These are phyloP conservation scores for Dipodomys ordii DNA, from an alignment of 2,113 vertebrate genomes.

Conservation along the genomic window DNA sequence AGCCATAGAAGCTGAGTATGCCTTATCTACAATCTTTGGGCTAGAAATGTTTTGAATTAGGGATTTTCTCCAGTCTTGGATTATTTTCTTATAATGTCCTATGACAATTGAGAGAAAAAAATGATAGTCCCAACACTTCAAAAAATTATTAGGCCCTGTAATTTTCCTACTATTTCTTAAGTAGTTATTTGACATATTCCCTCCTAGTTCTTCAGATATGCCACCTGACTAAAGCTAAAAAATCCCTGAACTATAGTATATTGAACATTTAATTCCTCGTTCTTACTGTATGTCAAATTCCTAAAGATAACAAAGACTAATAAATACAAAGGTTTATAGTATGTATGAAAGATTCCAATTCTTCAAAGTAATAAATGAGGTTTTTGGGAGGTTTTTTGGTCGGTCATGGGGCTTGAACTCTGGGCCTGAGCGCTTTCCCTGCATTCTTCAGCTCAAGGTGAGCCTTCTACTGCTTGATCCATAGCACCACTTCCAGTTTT, in stretches of 20 bases:
- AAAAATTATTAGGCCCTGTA: not conserved
- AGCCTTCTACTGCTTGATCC: no score
- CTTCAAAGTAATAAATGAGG: not conserved
- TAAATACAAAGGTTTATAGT: constrained; percentile 1
- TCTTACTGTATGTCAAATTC: not conserved
- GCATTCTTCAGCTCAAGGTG: no score
- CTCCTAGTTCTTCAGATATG: not conserved
- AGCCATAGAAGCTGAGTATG: not conserved
- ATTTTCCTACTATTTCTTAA: not conserved
- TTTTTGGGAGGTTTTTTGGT: no score
- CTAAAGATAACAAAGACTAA: not conserved
- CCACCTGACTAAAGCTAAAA: not conserved
- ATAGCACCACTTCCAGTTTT: no score
- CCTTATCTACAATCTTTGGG: not conserved
- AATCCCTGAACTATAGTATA: not conserved
- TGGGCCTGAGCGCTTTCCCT: no score
- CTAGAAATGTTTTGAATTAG: not conserved
- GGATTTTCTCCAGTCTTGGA: not conserved
- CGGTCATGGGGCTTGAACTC: no score
- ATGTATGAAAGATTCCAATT: not conserved
- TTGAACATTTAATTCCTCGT: not conserved
- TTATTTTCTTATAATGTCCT: not conserved
- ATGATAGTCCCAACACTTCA: not conserved
- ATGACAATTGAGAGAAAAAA: not conserved
- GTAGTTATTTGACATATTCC: not conserved